A percentile compares a stretch with the other conserved stretches of the same genome.
Conservation (phyloP, 2,797 vertebrate species). For the Onychomys leucogaster region DNA sequence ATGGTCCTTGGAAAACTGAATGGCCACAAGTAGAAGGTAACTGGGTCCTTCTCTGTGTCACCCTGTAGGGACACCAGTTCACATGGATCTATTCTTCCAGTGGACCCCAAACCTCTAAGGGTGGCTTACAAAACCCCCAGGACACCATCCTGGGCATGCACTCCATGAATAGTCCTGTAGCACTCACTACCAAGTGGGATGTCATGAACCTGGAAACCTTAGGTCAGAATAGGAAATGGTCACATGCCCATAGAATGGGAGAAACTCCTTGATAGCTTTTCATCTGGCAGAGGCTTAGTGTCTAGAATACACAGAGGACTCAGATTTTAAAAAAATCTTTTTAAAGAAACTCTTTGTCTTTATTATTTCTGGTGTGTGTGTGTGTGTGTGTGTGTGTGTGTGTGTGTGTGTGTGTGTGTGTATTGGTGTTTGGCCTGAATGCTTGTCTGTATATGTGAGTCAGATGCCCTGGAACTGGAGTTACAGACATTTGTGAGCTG, state of each 20-base stretch:
- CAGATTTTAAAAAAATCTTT: neutral
- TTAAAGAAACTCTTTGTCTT: neutral
- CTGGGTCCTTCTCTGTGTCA: no score
- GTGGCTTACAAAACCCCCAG: neutral
- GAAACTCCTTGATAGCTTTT: neutral
- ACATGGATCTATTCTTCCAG: neutral
- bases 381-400: no score
- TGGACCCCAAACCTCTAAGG: neutral
- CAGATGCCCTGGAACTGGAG: no score
- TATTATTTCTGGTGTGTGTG: neutral
- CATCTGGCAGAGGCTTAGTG: no score
- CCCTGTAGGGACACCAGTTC: neutral
- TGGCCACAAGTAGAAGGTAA: neutral
- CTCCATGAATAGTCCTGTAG: neutral
- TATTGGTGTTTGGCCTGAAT: neutral
- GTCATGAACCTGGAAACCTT: neutral
- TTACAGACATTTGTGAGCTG: neutral
- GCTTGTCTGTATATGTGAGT: neutral
- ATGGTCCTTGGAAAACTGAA: neutral
- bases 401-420: no score
- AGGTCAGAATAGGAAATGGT: neutral
- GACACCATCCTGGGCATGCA: neutral
- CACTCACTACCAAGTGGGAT: neutral
- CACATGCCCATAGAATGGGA: neutral
- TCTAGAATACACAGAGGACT: no score